Base-by-base conservation (phyloP, 2,113 vertebrate genomes). In the Daboia siamensis region DNA sequence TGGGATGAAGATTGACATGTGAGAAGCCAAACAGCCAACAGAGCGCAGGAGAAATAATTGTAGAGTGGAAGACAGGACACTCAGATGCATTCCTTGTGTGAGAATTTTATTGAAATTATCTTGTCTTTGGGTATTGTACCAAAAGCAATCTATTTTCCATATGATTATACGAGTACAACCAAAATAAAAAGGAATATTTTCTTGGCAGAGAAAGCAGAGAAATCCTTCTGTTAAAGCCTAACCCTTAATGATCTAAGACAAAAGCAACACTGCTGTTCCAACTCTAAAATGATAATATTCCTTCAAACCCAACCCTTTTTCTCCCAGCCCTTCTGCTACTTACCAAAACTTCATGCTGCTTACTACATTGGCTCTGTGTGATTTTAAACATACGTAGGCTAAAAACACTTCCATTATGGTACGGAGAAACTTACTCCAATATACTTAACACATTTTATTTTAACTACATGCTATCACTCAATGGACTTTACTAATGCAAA, bases 381-480 rank as follows among this genome's bases (percentile, higher is more conserved):
- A 9, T 80, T 80, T 44, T 80, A 80, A 33, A 44, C 74, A 80
- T 9, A 39, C 44, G 33, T 80, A 39, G 7, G 33, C 33, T 80
- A 80, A 80, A 74, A 80, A 80, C 44, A 44, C 17, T 44, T 80
- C 7, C 33, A 39, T 80, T 80, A 80, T 44, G 74, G 17, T 80
- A 80, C 10, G 74, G 33, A 80, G 33, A 80, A 80, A 80, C 33
- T 44, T 20, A 44, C 20, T 80, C 33, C 74, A 80, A 80, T 80
- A 80, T 80, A 39, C 7, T 44, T 80, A 39, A 80, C 74, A 80
- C 33, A 21, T 80, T 80, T 39, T 80, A 80, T 80, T 80, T 80
- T 91, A 95, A 87, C 87, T 93, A 55, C 86, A 95, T 95, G 86
- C 94, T 95, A 88, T 44, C 95, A 93, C 95, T 90, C 90, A 96